Percentiles rank a stretch among this genome's conserved stretches.
These are phyloP conservation scores for Luscinia megarhynchos DNA, from an alignment of 2,797 vertebrate species.

Conservation along the genomic window DNA sequence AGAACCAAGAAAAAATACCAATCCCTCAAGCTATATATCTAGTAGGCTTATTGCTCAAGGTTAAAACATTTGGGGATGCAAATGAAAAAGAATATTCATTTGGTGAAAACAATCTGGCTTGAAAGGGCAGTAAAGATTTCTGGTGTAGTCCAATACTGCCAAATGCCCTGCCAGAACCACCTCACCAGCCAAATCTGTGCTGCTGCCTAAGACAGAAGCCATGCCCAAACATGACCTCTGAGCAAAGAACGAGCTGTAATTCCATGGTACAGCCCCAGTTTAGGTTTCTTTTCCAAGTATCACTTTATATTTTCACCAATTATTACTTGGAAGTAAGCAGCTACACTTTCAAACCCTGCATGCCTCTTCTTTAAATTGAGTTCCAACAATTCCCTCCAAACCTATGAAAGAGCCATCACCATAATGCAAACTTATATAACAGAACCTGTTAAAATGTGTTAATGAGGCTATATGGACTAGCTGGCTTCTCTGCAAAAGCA, in stretches of 20 bases:
- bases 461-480: background rate
- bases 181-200: background rate
- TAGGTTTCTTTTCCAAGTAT: background rate
- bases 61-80: background rate
- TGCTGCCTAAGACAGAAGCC: background rate
- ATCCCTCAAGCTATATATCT: background rate
- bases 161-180: background rate
- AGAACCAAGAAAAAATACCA: background rate
- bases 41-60: background rate
- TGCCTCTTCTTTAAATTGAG: background rate
- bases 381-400: background rate
- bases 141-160: background rate
- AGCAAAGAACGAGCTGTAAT: background rate
- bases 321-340: background rate
- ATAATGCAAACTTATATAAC: background rate
- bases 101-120: background rate
- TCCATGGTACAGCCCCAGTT: background rate
- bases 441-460: background rate
- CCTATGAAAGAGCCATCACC: background rate
- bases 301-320: background rate
- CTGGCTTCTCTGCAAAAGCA: background rate
- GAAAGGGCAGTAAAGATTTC: background rate
- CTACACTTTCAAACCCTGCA: background rate
- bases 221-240: rapidly evolving
- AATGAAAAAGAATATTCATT: background rate